These are phyloP conservation scores for Itoplectis maculator DNA, from an alignment of 2,888 invertebrate genomes.

Conservation along the genomic window DNA sequence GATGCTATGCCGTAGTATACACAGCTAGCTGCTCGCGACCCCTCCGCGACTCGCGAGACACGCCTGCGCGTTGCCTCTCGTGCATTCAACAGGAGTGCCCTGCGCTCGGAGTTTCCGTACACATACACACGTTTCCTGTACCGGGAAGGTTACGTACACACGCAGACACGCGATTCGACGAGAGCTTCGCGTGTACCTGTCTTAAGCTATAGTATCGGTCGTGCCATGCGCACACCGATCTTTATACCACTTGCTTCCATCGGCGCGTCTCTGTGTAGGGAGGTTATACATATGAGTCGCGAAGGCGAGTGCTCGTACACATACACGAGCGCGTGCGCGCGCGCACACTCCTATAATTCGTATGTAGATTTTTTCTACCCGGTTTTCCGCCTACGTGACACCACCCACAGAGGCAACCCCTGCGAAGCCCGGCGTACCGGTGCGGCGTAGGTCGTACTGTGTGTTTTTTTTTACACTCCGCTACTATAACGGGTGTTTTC, in stretches of 20 bases:
- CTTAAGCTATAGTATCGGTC: slow-evolving; percentile 17
- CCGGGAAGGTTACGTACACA: background rate
- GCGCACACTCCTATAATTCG: slow-evolving; percentile 45
- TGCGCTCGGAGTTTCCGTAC: slow-evolving; percentile 5
- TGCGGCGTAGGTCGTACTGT: slow-evolving; percentile 47
- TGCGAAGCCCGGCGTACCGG: slow-evolving; percentile 30
- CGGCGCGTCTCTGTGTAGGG: background rate
- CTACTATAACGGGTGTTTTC: slow-evolving; percentile 11
- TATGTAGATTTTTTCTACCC: slow-evolving; percentile 60
- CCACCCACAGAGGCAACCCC: slow-evolving; percentile 47
- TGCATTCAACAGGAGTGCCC: slow-evolving; percentile 58
- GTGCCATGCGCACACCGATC: slow-evolving; percentile 56
- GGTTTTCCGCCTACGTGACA: slow-evolving; percentile 57
- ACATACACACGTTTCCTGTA: too few relatives aligned
- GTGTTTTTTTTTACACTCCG: background rate
- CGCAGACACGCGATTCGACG: slow-evolving; percentile 22
- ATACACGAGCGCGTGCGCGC: slow-evolving; percentile 14
- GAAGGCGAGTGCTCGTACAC: slow-evolving; percentile 3
- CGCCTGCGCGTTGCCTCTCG: slow-evolving; percentile 45
- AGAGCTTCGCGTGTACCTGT: slow-evolving; percentile 22
- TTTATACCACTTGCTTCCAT: slow-evolving; percentile 33
- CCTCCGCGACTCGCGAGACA: slow-evolving; percentile 9
- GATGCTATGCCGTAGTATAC: background rate
- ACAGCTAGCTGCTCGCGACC: slow-evolving; percentile 15
- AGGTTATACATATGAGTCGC: background rate